Conservation (phyloP, 2,888 invertebrate species). For the Elaeidobius kamerunicus region DNA sequence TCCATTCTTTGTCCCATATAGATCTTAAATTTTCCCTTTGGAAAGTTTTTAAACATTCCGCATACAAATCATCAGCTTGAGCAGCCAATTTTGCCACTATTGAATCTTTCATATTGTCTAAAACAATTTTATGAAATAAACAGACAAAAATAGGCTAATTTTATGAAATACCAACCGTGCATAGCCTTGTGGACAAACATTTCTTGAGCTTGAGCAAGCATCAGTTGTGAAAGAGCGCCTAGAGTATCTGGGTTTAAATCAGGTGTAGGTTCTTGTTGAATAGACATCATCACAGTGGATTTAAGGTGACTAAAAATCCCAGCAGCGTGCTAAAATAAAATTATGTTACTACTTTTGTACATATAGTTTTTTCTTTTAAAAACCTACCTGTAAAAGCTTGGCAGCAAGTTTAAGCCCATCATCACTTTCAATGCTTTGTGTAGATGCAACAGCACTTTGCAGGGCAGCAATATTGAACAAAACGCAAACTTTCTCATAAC, state of each 20-base stretch:
- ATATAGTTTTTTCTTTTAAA: not conserved
- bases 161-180: conserved; percentile 54
- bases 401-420: conserved; percentile 91
- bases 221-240: conserved; percentile 78
- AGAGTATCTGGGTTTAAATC: conserved; percentile 93
- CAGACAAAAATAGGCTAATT: not conserved
- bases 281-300: conserved; percentile 71
- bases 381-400: conserved; percentile 78
- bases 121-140: conserved; percentile 5
- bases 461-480: conserved; percentile 95
- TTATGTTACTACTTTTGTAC: not conserved
- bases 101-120: conserved; percentile 92
- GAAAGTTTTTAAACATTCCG: conserved; percentile 83
- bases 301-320: conserved; percentile 88
- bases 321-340: conserved; percentile 69
- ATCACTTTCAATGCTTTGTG: conserved; percentile 84
- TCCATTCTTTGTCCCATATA: conserved; percentile 91
- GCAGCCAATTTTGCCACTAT: conserved; percentile 89
- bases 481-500: conserved; percentile 92
- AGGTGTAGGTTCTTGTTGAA: conserved; percentile 94
- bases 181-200: conserved; percentile 94
- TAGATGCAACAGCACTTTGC: conserved; percentile 83
- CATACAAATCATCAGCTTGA: conserved; percentile 91
- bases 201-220: conserved; percentile 99
- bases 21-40: conserved; percentile 78